Conservation (phyloP, 2,797 vertebrate genomes). For the Rhyacichthys aspro region DNA sequence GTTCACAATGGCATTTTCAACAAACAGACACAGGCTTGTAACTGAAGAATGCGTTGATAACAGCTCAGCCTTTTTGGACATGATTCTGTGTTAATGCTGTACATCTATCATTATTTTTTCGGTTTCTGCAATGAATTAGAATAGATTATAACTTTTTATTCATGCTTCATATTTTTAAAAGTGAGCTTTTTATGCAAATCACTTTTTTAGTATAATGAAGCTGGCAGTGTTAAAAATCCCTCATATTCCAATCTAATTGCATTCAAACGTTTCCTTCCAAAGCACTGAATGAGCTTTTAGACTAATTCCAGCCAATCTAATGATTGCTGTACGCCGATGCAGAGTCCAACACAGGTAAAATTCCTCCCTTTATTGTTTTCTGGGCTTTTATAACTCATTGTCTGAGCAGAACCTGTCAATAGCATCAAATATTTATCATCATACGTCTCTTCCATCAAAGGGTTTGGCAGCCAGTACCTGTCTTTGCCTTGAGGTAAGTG, state of each 20-base stretch:
- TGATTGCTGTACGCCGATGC: slow-evolving; percentile 27
- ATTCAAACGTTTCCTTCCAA: slow-evolving; percentile 24
- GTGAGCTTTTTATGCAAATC: slow-evolving; percentile 5
- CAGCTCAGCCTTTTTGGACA: too few relatives aligned
- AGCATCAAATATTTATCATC: slow-evolving; percentile 86
- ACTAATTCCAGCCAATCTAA: slow-evolving; percentile 16
- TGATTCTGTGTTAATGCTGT: too few relatives aligned
- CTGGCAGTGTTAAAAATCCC: slow-evolving; percentile 5
- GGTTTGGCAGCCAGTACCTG: slow-evolving; percentile 64
- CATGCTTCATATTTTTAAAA: slow-evolving; percentile 5
- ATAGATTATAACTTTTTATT: slow-evolving; percentile 17
- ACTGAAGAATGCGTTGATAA: too few relatives aligned
- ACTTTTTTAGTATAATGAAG: not conserved
- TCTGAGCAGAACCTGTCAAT: slow-evolving; percentile 69
- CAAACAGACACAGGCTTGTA: too few relatives aligned
- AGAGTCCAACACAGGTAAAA: slow-evolving; percentile 20
- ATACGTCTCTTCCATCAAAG: slow-evolving; percentile 84
- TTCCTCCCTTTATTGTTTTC: slow-evolving; percentile 42
- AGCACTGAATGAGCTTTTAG: slow-evolving; percentile 34
- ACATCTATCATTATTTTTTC: slow-evolving; percentile 6
- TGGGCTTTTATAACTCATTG: slow-evolving; percentile 38
- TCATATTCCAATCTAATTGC: slow-evolving; percentile 16
- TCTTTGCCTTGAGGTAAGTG: slow-evolving; percentile 65
- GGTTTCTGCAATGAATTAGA: slow-evolving; percentile 13
- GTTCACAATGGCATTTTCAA: too few relatives aligned